Base-by-base conservation (phyloP, 2,888 invertebrate species). In the Gibbula magus region DNA sequence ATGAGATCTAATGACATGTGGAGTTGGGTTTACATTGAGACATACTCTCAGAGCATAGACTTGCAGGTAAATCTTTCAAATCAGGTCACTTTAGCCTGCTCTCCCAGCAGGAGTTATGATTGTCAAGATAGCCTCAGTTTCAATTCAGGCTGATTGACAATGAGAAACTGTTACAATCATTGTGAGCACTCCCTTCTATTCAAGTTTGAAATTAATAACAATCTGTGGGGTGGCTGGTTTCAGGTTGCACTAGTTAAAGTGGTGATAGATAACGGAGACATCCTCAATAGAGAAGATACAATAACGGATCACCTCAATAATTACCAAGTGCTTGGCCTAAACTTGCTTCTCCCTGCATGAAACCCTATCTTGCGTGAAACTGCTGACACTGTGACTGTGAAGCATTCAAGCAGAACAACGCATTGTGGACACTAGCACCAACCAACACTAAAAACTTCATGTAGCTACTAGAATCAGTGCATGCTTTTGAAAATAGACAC, bases 211-310 rank as follows among this genome's bases (percentile, higher is more conserved):
- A 61, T 61, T 61, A 61, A 61, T 61, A 61, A 61, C 61, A 61
- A 61, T 61, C 61, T 61, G 61, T 61, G 61, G 61, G 61, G 61
- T 61, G 61, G 61, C n/a, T 8, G 61, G 61, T 61, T 61, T 61
- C 61, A 61, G 29, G 29, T 61, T 61, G 61, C 61, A 61, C 61
- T 18, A 61, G 61, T 25, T 61, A 61, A 61, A 61, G 61, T 61
- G 61, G 61, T 61, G 61, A 61, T 61, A 61, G 61, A 61, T 61
- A 61, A 61, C 61, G 61, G 61, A 61, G 61, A 61, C 61, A 61
- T 61, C 61, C 29, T 61, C 61, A 61, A 61, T 61, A 61, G 61
- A 61, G 29, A n/a, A 29, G 61, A 61, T 29, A 61, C 61, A 61
- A 61, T 61, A 61, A 61, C 61, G 61, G 61, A 61, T 61, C 61